Conservation (phyloP, 1,140 invertebrate genomes). For the Sweltsa coloradensis region DNA sequence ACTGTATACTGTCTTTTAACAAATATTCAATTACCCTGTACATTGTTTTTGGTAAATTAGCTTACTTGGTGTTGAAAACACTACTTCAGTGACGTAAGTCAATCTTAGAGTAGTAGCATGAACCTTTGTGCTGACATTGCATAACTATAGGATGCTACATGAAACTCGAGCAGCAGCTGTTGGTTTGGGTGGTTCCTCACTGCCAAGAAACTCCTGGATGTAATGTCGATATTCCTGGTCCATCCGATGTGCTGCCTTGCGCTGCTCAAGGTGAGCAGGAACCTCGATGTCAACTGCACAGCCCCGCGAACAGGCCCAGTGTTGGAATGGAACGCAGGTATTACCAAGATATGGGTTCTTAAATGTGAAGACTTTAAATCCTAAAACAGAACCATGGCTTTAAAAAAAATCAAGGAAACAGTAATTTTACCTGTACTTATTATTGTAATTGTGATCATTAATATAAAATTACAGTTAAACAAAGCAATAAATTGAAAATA, state of each 20-base stretch:
- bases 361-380: slow-evolving; percentile 39
- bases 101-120: too few species aligned
- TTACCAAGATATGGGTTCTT: slow-evolving; percentile 39
- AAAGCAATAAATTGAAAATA: background rate
- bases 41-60: too few species aligned
- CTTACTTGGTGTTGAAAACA: too few species aligned
- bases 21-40: too few species aligned
- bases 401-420: slow-evolving; percentile 8
- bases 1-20: too few species aligned
- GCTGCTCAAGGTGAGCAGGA: slow-evolving; percentile 33
- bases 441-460: background rate
- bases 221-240: slow-evolving; percentile 21
- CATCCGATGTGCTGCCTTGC: slow-evolving; percentile 19
- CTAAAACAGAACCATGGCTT: slow-evolving; percentile 20
- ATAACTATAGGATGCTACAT: too few species aligned
- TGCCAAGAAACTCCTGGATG: slow-evolving; percentile 9
- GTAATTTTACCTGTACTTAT: background rate
- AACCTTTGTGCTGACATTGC: too few species aligned
- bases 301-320: slow-evolving; percentile 34
- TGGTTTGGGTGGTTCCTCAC: too few species aligned
- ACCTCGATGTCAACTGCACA: slow-evolving; percentile 35
- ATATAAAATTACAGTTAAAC: background rate
- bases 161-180: too few species aligned
- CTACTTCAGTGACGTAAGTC: too few species aligned
- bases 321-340: slow-evolving; percentile 39